Conservation (phyloP, 2,113 vertebrate species). For the Plestiodon gilberti region DNA sequence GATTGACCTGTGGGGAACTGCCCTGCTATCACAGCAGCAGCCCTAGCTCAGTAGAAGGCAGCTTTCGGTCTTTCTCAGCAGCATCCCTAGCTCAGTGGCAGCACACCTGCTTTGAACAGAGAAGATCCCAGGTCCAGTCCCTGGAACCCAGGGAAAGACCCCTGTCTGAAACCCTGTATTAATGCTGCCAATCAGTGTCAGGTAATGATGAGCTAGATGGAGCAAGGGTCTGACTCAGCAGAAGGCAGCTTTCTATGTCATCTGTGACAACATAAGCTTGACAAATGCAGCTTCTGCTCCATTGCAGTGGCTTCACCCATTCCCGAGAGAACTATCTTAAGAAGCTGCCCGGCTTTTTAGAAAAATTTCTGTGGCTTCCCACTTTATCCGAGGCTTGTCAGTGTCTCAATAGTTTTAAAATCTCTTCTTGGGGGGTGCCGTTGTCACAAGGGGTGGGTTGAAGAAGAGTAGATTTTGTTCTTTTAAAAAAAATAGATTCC, state of each 20-base stretch:
- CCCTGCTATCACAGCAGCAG: no score
- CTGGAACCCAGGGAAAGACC: no score
- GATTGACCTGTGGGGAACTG: no score
- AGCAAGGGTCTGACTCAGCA: not conserved
- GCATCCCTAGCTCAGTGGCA: no score
- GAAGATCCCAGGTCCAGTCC: no score
- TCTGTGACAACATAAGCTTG: not conserved
- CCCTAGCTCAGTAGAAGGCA: no score
- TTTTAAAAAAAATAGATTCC: not conserved
- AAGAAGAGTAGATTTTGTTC: constrained; percentile 14
- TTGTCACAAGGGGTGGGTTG: constrained; percentile 1
- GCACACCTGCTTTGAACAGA: no score
- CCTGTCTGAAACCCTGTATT: no score
- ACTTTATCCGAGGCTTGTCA: accelerated
- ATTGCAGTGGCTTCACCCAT: accelerated
- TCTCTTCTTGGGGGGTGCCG: not conserved
- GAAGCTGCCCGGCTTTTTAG: constrained; percentile 45
- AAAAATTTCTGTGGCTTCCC: not conserved
- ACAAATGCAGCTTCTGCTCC: not conserved
- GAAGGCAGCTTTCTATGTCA: not conserved
- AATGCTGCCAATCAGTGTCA: no score
- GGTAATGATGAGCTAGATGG: no score
- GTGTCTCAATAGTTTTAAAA: not conserved
- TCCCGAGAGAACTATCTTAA: not conserved
- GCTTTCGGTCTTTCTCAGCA: no score